Conservation (phyloP, 2,113 vertebrate species). For the Channa maculata region DNA sequence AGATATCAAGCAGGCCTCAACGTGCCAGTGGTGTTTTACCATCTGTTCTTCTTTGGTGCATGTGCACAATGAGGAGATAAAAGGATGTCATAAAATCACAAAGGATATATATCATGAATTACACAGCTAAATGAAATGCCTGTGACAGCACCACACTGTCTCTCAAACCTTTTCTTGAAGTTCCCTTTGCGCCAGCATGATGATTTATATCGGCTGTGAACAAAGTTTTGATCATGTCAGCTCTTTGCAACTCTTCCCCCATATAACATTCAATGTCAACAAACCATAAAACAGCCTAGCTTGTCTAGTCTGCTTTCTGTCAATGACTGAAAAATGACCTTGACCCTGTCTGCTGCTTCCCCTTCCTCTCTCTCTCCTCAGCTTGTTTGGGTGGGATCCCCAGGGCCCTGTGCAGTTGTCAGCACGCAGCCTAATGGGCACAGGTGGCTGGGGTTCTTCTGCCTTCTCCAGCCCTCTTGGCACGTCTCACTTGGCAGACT, state of each 20-base stretch:
- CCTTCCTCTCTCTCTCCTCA: constrained; percentile 35
- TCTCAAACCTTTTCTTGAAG: constrained; percentile 36
- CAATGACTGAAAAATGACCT: constrained; percentile 58
- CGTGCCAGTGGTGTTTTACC: constrained; percentile 54
- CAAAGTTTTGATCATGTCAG: constrained; percentile 39
- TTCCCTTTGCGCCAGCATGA: constrained; percentile 13
- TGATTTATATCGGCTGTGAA: constrained; percentile 34
- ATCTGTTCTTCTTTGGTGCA: constrained; percentile 54
- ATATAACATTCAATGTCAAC: constrained; percentile 41
- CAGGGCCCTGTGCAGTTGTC: constrained; percentile 71
- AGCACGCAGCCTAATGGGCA: constrained; percentile 72
- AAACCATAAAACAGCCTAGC: constrained; percentile 34
- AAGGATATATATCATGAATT: constrained; percentile 70
- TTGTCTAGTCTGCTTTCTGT: constrained; percentile 49
- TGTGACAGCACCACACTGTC: constrained; percentile 42
- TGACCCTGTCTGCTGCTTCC: constrained; percentile 47
- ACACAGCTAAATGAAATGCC: constrained; percentile 66
- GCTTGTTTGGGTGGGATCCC: constrained; percentile 68
- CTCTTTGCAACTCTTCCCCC: constrained; percentile 24
- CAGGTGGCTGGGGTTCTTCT: constrained; percentile 74
- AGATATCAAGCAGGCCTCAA: constrained; percentile 63
- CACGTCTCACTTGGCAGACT: constrained; percentile 64
- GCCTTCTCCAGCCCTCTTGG: constrained; percentile 63
- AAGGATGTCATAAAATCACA: constrained; percentile 74
- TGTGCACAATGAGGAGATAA: constrained; percentile 69